Conservation (phyloP, 2,797 vertebrate genomes). For the Lateolabrax maculatus region DNA sequence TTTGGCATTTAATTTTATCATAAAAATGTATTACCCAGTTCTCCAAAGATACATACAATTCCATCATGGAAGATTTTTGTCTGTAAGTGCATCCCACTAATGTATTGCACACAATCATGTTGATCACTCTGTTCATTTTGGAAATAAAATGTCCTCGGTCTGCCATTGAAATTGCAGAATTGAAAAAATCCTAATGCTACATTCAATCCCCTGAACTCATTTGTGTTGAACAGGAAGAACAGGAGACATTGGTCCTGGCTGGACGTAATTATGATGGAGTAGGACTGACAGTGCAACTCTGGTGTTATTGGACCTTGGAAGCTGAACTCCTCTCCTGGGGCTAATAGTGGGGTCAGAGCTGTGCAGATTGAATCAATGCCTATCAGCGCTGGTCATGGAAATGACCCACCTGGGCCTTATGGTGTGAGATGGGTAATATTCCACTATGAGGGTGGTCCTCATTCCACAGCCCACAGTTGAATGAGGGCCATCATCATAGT, state of each 20-base stretch:
- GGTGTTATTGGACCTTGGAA: constrained; percentile 58
- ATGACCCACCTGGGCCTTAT: constrained; percentile 54
- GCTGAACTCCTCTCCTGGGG: constrained; percentile 62
- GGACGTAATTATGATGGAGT: constrained; percentile 63
- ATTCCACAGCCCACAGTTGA: too few species aligned
- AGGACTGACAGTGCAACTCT: constrained; percentile 47
- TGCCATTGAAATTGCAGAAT: constrained; percentile 15
- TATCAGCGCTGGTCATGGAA: constrained; percentile 69
- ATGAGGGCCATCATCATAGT: too few species aligned
- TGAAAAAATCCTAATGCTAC: constrained; percentile 32
- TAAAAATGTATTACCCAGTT: not conserved
- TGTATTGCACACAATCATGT: constrained; percentile 8
- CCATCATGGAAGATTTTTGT: not conserved
- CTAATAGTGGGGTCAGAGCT: constrained; percentile 53
- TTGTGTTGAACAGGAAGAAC: constrained; percentile 61
- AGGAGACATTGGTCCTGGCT: constrained; percentile 44
- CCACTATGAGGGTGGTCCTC: constrained; percentile 9
- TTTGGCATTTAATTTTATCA: not conserved
- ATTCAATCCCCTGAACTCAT: constrained; percentile 35
- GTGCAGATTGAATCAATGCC: constrained; percentile 71
- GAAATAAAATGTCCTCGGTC: constrained; percentile 27
- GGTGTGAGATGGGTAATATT: constrained; percentile 37
- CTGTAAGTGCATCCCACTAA: not conserved
- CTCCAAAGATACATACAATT: not conserved
- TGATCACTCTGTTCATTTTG: constrained; percentile 26